A percentile compares a stretch with the other conserved stretches of the same genome.
Evolutionary conservation across 2,797 vertebrate genomes (phyloP).

Genomic region (Acanthis flammea): DNA sequence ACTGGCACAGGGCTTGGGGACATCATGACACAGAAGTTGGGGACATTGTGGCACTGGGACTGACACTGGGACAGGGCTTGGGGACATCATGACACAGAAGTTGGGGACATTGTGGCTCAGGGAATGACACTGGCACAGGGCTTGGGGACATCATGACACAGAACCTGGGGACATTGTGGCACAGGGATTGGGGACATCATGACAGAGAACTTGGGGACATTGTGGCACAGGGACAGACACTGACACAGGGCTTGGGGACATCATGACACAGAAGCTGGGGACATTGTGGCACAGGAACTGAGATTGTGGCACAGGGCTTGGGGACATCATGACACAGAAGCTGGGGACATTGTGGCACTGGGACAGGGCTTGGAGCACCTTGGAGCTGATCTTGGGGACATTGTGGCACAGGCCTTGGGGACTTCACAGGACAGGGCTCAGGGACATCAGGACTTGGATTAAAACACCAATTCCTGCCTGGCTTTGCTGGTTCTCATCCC

Average conservation of each 20-base stretch:
- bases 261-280: too few species aligned
- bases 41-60: too few species aligned
- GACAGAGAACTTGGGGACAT: background rate
- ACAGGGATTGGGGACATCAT: background rate
- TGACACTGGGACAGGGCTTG: too few species aligned
- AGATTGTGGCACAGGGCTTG: too few species aligned
- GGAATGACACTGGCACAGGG: too few species aligned
- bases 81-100: too few species aligned
- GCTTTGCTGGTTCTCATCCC: constrained; percentile 86
- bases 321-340: too few species aligned
- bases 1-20: too few species aligned
- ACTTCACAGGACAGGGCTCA: background rate
- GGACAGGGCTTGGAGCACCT: too few species aligned
- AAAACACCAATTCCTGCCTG: constrained; percentile 91
- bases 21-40: too few species aligned
- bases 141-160: background rate
- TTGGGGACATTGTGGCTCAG: background rate
- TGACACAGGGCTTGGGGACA: background rate
- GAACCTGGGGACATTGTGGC: background rate
- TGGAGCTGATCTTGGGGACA: too few species aligned
- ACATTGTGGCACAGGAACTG: too few species aligned
- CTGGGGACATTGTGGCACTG: background rate
- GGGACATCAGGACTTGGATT: constrained; percentile 75
- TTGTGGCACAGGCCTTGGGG: background rate
- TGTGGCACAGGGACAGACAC: background rate